Conservation (phyloP, 2,797 vertebrate genomes). For the Geotrypetes seraphini region DNA sequence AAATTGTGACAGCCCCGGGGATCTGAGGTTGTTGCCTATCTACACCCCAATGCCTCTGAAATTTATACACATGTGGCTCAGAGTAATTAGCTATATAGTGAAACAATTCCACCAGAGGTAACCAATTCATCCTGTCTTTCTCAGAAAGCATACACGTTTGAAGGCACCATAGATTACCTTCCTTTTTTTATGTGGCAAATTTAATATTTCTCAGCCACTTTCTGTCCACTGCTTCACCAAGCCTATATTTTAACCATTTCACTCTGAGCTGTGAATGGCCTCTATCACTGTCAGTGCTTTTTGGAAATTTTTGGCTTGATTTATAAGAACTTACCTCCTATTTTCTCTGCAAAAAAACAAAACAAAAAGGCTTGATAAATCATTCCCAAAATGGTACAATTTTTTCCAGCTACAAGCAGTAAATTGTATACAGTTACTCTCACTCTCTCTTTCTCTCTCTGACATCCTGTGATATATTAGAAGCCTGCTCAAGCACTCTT, state of each 20-base stretch:
- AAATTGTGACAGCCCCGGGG: conserved; percentile 30
- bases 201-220: conserved; percentile 14
- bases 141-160: conserved; percentile 13
- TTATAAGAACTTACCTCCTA: too few species aligned
- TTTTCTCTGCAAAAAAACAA: neutral
- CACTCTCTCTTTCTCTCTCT: too few species aligned
- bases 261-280: conserved; percentile 2
- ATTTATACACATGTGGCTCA: conserved; percentile 25
- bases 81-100: conserved; percentile 27
- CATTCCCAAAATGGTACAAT: neutral
- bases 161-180: conserved; percentile 14
- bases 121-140: conserved; percentile 15
- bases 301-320: too few species aligned
- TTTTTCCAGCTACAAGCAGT: conserved; percentile 10
- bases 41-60: conserved; percentile 25
- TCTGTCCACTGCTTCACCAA: conserved; percentile 21
- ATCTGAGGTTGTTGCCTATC: conserved; percentile 34
- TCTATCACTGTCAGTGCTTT: conserved; percentile 9
- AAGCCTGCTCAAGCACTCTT: conserved; percentile 13
- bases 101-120: too few species aligned
- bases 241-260: conserved; percentile 3
- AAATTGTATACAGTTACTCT: too few species aligned
- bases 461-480: conserved; percentile 27
- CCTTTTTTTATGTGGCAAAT: conserved; percentile 17
- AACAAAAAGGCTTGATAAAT: conserved; percentile 1